Evolutionary conservation across 1,140 invertebrate species (phyloP).

Genomic region (Apis laboriosa): DNA sequence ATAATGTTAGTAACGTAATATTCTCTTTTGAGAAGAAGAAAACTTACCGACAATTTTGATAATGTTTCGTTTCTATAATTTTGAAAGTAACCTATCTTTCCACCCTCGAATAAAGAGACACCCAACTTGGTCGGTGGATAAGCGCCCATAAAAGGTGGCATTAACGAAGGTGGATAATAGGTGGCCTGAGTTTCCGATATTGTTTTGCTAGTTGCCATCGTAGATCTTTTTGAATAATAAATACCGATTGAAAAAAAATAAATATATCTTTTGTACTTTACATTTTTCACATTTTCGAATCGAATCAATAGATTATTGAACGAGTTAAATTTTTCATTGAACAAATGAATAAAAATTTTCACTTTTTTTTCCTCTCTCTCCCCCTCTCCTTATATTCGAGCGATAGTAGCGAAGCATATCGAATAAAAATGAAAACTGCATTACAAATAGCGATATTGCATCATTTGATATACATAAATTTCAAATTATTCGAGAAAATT

Average conservation of each 20-base stretch:
- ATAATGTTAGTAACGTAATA: too few relatives aligned
- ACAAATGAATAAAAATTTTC: background rate
- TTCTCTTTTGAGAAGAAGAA: background rate
- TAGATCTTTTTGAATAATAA: too few relatives aligned
- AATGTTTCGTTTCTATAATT: slow-evolving; percentile 73
- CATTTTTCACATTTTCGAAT: background rate
- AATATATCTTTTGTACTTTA: background rate
- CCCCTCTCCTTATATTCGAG: background rate
- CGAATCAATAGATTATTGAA: background rate
- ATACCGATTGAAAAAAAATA: background rate
- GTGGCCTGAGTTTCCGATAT: slow-evolving; percentile 33
- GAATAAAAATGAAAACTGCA: background rate
- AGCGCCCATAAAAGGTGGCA: slow-evolving; percentile 67
- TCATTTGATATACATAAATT: too few relatives aligned
- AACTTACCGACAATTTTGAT: slow-evolving; percentile 71
- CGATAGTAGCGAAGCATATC: background rate
- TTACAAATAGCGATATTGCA: too few relatives aligned
- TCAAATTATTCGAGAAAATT: too few relatives aligned
- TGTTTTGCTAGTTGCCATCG: background rate
- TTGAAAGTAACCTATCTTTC: slow-evolving; percentile 69
- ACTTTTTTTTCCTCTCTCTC: too few relatives aligned
- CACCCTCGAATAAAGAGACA: slow-evolving; percentile 50
- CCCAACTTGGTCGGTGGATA: slow-evolving; percentile 62
- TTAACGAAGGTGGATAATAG: slow-evolving; percentile 65
- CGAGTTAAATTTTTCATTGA: background rate